Base-by-base conservation (phyloP, 1,140 invertebrate species). In the Cyclargus thomasi region DNA sequence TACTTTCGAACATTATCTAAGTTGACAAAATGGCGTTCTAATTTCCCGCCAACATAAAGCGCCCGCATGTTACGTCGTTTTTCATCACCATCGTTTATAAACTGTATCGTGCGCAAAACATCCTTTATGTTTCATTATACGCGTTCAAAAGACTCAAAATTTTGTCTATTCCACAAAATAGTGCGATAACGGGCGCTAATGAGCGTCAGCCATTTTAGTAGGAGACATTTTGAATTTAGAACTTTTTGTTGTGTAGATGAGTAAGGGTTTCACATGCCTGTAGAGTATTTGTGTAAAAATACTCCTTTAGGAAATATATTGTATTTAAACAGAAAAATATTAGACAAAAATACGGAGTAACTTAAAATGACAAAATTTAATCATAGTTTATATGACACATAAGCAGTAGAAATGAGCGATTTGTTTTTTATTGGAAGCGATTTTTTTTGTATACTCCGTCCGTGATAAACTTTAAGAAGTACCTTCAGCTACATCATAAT, bases 121-220 rank as follows among this genome's bases (percentile, higher is more conserved):
- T 82, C 80, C 78, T 86, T 86, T 85, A 80, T 75, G 78, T 76
- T 79, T 85, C 83, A 89, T 89, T 84, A 84, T 77, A 78, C 77
- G 77, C 79, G 82, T 71, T 87, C 17, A 82, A 90, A 88, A 85
- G 84, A 87, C 88, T 85, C 78, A 80, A 85, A 84, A 87, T 90
- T 88, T 84, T 80, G 88, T 84, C 85, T 86, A 88, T 86, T 86
- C 80, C 78, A 81, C 88, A 82, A 81, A 86, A 90, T 88, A 88
- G 88, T 90, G 83, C 74, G 83, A 86, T 88, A 89, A 82, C 78
- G 74, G 76, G 1, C 70, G 80, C 82, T 90, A 90, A 90, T 90
- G 85, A 90, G 79, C 78, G 72, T 71, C 65, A 62, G 78, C 83
- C 84, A 82, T 89, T 88, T 83, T 82, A n/a, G 71, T 67, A 65